Base-by-base conservation (phyloP, 2,797 vertebrate genomes). In the Hirundo rustica region DNA sequence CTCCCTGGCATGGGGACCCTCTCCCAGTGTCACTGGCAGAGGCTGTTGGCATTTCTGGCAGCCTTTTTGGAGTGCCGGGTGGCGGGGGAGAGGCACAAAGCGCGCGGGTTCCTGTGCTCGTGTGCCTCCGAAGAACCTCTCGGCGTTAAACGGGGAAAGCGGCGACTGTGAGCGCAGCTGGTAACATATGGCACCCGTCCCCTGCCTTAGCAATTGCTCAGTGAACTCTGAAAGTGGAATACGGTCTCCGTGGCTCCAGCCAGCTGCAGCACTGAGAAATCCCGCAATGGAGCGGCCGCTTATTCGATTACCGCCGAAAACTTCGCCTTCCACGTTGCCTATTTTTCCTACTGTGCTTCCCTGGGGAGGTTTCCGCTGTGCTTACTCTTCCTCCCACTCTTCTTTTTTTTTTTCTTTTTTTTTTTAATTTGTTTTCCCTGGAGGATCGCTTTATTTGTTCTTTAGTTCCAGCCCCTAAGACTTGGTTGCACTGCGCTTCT, bases 131-230 rank as follows among this genome's bases (percentile, higher is more conserved):
- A 21, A 93, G 29, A 67, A 87, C 32, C 47, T 92, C 81, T 85
- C 54, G 1, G 87, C 2, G 0, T 93, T 96, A 67, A 91, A 38
- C 1, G 81, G 87, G 80, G 76, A 86, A 78, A 15, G 91, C 38
- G 2, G 6, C 62, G 88, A 19, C 88, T 66, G 74, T 15, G 92
- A 96, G 93, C 64, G 18, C 96, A 96, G 95, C 96, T 97, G 96
- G 94, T 94, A 50, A 53, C 96, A 97, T 96, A 97, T 94, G 96
- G 93, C 96, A 97, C 92, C 87, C 67, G n/a, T 97, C 95, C 92
- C 89, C 89, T 92, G 94, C 89, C 96, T 95, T 96, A 94, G 95
- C 94, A 93, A 95, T 97, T 97, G 96, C 92, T 97, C 94, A 95
- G 47, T 96, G 96, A 97, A 94, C 96, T 96, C 96, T 96, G 94